Conservation (phyloP, 2,888 invertebrate genomes). For the Drosophila colorata region DNA sequence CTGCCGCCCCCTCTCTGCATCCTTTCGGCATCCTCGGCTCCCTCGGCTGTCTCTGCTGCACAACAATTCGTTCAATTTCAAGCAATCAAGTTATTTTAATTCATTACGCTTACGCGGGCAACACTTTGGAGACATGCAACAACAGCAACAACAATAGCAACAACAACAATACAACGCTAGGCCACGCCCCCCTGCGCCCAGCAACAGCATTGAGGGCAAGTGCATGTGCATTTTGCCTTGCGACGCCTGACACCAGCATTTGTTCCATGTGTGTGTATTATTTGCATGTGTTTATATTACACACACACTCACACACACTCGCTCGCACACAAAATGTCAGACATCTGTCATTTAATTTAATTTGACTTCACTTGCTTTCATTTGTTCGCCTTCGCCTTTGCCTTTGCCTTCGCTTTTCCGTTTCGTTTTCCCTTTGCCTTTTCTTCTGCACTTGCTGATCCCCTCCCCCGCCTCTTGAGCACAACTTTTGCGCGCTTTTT, state of each 20-base stretch:
- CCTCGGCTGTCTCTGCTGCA: slow-evolving; percentile 10
- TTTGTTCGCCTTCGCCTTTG: slow-evolving; percentile 56
- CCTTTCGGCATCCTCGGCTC: neutral
- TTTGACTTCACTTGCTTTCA: slow-evolving; percentile 80
- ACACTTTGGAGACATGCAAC: slow-evolving; percentile 73
- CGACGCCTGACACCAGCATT: slow-evolving; percentile 33
- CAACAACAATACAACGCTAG: slow-evolving; percentile 34
- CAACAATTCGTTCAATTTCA: slow-evolving; percentile 80
- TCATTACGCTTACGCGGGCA: slow-evolving; percentile 79
- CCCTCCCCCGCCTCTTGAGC: neutral
- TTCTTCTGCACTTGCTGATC: slow-evolving; percentile 2
- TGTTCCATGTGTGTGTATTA: slow-evolving; percentile 21
- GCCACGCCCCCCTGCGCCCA: slow-evolving; percentile 35
- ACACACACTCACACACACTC: slow-evolving; percentile 27
- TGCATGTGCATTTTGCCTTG: slow-evolving; percentile 58
- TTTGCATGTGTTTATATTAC: slow-evolving; percentile 63
- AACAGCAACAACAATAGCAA: slow-evolving; percentile 18
- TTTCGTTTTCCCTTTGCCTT: slow-evolving; percentile 25
- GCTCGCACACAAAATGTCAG: slow-evolving; percentile 73
- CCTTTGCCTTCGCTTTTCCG: slow-evolving; percentile 9
- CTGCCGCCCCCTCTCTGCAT: neutral
- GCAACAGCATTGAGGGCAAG: slow-evolving; percentile 35
- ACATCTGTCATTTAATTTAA: slow-evolving; percentile 82
- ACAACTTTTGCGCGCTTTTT: slow-evolving; percentile 13
- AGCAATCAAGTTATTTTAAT: slow-evolving; percentile 82